Conservation (phyloP, 1,140 invertebrate species). For the Pseudomyrmex gracilis region DNA sequence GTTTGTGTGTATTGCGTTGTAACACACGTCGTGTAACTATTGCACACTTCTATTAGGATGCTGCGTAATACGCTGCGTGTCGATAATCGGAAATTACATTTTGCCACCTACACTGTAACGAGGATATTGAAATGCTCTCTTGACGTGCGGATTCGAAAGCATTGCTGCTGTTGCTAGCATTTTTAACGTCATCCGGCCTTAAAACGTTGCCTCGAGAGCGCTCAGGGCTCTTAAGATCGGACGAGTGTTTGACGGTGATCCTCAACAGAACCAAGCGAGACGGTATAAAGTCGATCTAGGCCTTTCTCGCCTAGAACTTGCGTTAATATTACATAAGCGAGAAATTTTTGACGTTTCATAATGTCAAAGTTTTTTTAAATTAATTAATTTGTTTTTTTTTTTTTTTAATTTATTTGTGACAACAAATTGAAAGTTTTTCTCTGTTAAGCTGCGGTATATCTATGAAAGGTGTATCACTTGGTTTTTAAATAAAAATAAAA, state of each 20-base stretch:
- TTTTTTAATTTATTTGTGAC: neutral
- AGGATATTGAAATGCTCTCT: conserved; percentile 33
- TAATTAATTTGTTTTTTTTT: neutral
- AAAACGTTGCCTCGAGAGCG: conserved; percentile 47
- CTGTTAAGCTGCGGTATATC: no score
- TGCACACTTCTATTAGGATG: neutral
- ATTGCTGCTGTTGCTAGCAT: neutral
- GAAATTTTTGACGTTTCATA: neutral
- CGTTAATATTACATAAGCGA: neutral
- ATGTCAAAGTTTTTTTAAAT: neutral
- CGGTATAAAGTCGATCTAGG: conserved; percentile 19
- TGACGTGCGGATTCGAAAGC: conserved; percentile 3
- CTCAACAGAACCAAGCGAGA: conserved; percentile 62
- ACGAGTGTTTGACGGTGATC: conserved; percentile 69
- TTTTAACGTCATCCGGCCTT: conserved; percentile 58
- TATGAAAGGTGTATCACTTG: no score
- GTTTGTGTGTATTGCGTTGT: neutral
- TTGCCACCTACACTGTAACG: neutral
- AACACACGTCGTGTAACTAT: conserved; percentile 26
- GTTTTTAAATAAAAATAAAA: no score
- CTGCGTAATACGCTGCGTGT: neutral
- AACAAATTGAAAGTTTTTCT: neutral
- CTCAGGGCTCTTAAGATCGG: conserved; percentile 38
- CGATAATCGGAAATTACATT: conserved; percentile 5
- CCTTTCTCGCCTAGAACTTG: neutral